A percentile compares a stretch with the other conserved stretches of the same genome.
These are phyloP conservation scores for Eupithecia dodoneata DNA, from an alignment of 2,888 invertebrate species.

Conservation along the genomic window DNA sequence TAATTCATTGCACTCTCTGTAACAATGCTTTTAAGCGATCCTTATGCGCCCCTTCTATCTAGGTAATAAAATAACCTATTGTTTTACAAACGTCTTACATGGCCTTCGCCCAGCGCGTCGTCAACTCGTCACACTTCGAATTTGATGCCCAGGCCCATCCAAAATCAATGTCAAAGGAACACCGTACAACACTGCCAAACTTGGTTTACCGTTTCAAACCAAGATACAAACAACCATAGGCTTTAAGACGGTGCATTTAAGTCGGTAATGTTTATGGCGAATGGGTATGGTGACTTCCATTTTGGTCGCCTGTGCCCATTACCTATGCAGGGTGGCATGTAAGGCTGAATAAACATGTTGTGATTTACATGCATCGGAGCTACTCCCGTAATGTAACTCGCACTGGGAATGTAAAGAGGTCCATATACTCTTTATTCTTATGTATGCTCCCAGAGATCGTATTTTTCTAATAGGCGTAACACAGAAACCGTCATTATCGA, in stretches of 20 bases:
- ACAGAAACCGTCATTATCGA: conserved; percentile 21
- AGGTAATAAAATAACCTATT: conserved; percentile 58
- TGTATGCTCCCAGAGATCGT: conserved; percentile 58
- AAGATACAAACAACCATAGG: conserved; percentile 47
- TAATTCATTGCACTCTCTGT: conserved; percentile 25
- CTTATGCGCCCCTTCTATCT: conserved; percentile 47
- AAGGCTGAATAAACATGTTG: conserved; percentile 79
- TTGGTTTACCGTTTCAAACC: conserved; percentile 58
- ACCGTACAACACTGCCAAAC: conserved; percentile 66
- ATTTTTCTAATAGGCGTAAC: conserved; percentile 36
- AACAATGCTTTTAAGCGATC: conserved; percentile 46
- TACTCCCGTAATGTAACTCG: conserved; percentile 79
- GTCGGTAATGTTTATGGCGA: conserved; percentile 47
- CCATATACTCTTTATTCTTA: conserved; percentile 53
- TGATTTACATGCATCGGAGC: conserved; percentile 82
- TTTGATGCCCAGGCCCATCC: conserved; percentile 63
- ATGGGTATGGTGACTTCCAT: conserved; percentile 42
- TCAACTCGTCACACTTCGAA: conserved; percentile 63
- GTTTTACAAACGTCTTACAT: conserved; percentile 53
- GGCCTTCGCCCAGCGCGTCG: conserved; percentile 55
- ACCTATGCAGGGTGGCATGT: conserved; percentile 77
- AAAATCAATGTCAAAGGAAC: conserved; percentile 80
- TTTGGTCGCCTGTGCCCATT: conserved; percentile 63
- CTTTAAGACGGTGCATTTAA: conserved; percentile 50
- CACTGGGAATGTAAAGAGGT: conserved; percentile 75